A percentile compares a stretch with the other conserved stretches of the same genome.
Conservation (phyloP, 2,888 invertebrate species). For the Pterostichus madidus region DNA sequence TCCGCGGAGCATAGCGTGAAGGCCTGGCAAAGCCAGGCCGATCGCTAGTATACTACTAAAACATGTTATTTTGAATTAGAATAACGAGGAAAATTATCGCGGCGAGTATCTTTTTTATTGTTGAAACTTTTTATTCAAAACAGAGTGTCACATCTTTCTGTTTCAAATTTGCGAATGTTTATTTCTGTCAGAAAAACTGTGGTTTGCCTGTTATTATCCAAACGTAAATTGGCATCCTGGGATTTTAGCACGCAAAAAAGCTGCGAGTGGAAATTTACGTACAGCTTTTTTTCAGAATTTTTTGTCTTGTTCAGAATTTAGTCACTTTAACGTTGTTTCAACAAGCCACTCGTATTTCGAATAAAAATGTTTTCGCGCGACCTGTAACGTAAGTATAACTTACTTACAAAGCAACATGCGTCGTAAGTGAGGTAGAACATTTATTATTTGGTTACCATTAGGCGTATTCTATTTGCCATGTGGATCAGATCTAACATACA, state of each 20-base stretch:
- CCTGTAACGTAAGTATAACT: too few species aligned
- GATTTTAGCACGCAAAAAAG: slow-evolving; percentile 24
- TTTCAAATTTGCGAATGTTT: slow-evolving; percentile 39
- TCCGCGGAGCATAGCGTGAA: too few species aligned
- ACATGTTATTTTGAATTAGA: neutral
- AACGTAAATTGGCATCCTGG: slow-evolving; percentile 47
- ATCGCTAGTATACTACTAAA: too few species aligned
- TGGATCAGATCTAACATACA: too few species aligned
- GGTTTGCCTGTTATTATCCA: slow-evolving; percentile 20
- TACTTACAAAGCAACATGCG: too few species aligned
- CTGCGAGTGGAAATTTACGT: slow-evolving; percentile 43
- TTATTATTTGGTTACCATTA: too few species aligned
- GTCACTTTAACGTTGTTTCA: neutral
- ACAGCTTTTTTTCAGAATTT: slow-evolving; percentile 27
- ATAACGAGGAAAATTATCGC: neutral
- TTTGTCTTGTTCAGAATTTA: slow-evolving; percentile 38
- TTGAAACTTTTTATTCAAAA: slow-evolving; percentile 20
- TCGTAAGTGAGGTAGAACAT: too few species aligned
- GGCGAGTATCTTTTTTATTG: neutral
- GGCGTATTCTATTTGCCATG: too few species aligned
- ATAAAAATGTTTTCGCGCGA: too few species aligned
- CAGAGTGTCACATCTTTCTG: neutral
- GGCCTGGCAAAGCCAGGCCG: too few species aligned
- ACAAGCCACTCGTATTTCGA: too few species aligned
- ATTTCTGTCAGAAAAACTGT: slow-evolving; percentile 18